These are phyloP conservation scores for Halisarca cf. caerulea DNA, from an alignment of 37 sponge, comb jelly and placozoan genomes.

Conservation along the genomic window DNA sequence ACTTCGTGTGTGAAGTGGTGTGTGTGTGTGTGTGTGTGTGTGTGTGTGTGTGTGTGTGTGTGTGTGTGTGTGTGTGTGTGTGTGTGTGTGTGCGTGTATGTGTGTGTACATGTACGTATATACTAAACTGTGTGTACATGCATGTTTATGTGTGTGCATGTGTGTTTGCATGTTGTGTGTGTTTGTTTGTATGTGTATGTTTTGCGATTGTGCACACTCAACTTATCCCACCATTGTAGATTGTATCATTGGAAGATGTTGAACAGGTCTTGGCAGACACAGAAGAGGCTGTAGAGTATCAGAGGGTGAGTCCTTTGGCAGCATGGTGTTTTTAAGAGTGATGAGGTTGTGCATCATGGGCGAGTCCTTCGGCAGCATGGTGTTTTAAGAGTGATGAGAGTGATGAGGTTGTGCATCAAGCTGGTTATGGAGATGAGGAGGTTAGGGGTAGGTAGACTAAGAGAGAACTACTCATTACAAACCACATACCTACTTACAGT, in stretches of 20 bases:
- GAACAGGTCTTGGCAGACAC: conserved; percentile 96
- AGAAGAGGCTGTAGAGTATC: conserved; percentile 94
- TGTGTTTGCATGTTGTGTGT: conserved; percentile 7
- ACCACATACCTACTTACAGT: too few relatives aligned
- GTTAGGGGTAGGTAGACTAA: too few relatives aligned
- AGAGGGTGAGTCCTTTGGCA: conserved; percentile 87
- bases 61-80: conserved; percentile 7
- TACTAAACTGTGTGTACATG: neutral
- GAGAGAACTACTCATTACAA: too few relatives aligned
- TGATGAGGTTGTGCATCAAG: too few relatives aligned
- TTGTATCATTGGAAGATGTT: conserved; percentile 97
- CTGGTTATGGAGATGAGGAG: too few relatives aligned
- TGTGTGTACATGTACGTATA: neutral
- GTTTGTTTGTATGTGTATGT: neutral
- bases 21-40: too few relatives aligned
- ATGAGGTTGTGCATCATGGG: too few relatives aligned
- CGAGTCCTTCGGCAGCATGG: too few relatives aligned
- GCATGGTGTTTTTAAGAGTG: too few relatives aligned
- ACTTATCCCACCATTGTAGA: conserved; percentile 22
- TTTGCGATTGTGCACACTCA: neutral
- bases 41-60: conserved; percentile 30
- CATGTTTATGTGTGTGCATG: conserved; percentile 25
- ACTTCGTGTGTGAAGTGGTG: neutral
- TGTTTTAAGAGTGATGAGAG: too few relatives aligned
- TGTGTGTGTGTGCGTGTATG: neutral